Evolutionary conservation across 2,888 invertebrate genomes (phyloP).

Genomic region (Cynaeus angustus): DNA sequence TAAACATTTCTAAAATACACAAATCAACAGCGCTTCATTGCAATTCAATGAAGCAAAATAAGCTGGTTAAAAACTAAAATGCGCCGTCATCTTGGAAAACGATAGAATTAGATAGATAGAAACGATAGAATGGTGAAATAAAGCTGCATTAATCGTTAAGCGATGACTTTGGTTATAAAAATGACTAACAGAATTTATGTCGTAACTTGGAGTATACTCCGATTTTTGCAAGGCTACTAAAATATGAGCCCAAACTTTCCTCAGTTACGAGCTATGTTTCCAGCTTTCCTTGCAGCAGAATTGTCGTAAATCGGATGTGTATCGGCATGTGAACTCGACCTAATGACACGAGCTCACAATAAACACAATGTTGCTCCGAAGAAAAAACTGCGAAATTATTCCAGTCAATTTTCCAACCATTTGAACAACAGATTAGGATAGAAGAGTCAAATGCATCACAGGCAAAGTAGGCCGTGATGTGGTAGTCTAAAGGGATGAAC

Average conservation of each 20-base stretch:
- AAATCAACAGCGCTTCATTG: conserved; percentile 15
- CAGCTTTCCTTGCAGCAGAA: too few relatives aligned
- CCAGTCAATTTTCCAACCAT: conserved; percentile 35
- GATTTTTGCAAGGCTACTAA: too few relatives aligned
- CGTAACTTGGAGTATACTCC: too few relatives aligned
- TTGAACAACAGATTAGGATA: conserved; percentile 33
- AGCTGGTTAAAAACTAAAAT: too few relatives aligned
- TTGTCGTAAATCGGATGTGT: background rate
- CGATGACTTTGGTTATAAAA: too few relatives aligned
- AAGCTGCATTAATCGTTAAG: too few relatives aligned
- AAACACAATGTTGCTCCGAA: background rate
- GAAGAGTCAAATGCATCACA: conserved; percentile 38
- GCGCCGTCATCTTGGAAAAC: too few relatives aligned
- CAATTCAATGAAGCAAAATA: background rate
- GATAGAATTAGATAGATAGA: too few relatives aligned
- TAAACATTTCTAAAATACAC: conserved; percentile 12
- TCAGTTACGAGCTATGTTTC: too few relatives aligned
- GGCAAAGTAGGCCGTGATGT: conserved; percentile 28
- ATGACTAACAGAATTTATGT: too few relatives aligned
- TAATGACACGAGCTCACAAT: background rate
- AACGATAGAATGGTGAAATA: too few relatives aligned
- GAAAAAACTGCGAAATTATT: conserved; percentile 21
- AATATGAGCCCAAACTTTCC: too few relatives aligned
- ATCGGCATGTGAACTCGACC: background rate
- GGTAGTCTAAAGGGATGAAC: conserved; percentile 51